Conservation (phyloP, 2,888 invertebrate species). For the Silvanus unidentatus region DNA sequence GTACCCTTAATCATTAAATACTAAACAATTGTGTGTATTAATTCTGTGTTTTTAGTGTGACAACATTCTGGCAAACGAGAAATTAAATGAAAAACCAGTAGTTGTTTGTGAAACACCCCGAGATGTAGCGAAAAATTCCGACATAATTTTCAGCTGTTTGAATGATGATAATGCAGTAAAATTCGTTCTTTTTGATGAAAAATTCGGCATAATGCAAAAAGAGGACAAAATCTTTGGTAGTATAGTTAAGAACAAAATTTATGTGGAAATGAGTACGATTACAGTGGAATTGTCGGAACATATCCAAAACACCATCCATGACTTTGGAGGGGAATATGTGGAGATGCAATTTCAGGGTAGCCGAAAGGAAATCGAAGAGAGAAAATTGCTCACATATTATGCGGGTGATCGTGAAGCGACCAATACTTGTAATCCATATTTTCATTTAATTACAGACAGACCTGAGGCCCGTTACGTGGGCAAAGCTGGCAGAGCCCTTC, state of each 20-base stretch:
- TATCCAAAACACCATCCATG: constrained; percentile 81
- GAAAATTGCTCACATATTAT: constrained; percentile 59
- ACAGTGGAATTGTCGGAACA: constrained; percentile 78
- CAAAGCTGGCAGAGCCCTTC: not conserved
- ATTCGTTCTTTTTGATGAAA: not conserved
- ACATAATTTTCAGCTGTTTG: not conserved
- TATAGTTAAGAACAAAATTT: constrained; percentile 53
- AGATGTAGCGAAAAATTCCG: not conserved
- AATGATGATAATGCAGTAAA: not conserved
- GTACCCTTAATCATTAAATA: not conserved
- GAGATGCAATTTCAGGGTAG: constrained; percentile 89
- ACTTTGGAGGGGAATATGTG: constrained; percentile 82
- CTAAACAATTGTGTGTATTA: not conserved
- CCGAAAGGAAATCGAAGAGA: constrained; percentile 81
- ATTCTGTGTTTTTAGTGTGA: not conserved
- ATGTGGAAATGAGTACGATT: constrained; percentile 78
- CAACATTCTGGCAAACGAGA: not conserved
- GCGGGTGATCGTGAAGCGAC: too few species aligned
- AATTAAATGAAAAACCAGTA: not conserved
- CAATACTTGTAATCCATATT: not conserved
- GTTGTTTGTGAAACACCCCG: not conserved
- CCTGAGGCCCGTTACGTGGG: not conserved
- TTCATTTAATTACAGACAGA: not conserved
- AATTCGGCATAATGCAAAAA: not conserved
- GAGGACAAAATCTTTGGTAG: not conserved